A percentile compares a stretch with the other conserved stretches of the same genome.
phyloP scores from a whole-genome alignment of 1,140 invertebrate species.

The Leptinotarsa texana region DNA sequence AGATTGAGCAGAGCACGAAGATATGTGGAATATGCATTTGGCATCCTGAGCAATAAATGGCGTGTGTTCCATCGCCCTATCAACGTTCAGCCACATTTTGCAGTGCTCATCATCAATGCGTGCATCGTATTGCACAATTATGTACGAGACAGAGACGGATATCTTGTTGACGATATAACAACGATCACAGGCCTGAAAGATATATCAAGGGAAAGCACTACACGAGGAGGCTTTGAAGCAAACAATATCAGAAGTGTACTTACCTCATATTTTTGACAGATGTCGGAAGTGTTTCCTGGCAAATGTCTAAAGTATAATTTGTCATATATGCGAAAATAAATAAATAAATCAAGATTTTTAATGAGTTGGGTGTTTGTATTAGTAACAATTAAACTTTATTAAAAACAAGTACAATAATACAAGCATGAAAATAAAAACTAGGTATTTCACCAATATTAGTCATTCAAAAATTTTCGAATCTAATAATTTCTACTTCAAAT shows the following conservation, averaged over 20 bases:
- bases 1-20: slow-evolving; percentile 39
- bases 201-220: background rate
- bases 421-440: background rate
- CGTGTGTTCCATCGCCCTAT: slow-evolving; percentile 43
- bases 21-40: slow-evolving; percentile 13
- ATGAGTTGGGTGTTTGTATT: background rate
- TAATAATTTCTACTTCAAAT: too few species aligned
- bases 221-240: background rate
- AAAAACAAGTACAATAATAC: background rate
- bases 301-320: slow-evolving; percentile 3
- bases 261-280: slow-evolving; percentile 11
- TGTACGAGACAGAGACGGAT: slow-evolving; percentile 12
- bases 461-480: too few species aligned
- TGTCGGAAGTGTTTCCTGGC: background rate
- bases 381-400: background rate
- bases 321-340: background rate
- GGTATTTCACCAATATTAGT: slow-evolving; percentile 7
- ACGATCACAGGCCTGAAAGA: background rate
- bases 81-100: slow-evolving; percentile 15
- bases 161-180: slow-evolving; percentile 8
- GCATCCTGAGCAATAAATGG: slow-evolving; percentile 37
- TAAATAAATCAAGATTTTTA: background rate
- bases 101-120: slow-evolving; percentile 10
- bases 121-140: slow-evolving; percentile 14
- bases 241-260: slow-evolving; percentile 6